These are phyloP conservation scores for Iguana delicatissima DNA, from an alignment of 2,797 vertebrate species.

Conservation along the genomic window DNA sequence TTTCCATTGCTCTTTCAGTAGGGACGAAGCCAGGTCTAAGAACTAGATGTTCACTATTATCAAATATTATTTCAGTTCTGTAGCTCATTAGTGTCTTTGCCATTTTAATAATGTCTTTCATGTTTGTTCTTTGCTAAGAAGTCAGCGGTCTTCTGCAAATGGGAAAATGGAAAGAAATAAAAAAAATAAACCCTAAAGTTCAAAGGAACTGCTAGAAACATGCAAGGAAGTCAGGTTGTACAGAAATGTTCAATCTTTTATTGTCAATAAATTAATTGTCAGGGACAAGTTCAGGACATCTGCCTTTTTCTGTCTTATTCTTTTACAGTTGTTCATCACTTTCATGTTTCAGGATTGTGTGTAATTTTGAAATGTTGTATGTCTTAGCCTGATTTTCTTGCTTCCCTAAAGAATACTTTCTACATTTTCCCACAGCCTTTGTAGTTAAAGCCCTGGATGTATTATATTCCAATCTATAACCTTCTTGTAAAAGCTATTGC, in stretches of 20 bases:
- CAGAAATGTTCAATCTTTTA: background rate
- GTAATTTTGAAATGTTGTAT: background rate
- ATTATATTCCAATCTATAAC: background rate
- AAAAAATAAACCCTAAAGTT: background rate
- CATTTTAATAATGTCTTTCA: constrained; percentile 25
- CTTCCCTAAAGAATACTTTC: background rate
- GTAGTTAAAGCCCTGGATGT: background rate
- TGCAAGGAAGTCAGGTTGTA: background rate
- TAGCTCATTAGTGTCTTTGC: constrained; percentile 10
- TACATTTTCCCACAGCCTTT: background rate
- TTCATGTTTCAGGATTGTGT: background rate
- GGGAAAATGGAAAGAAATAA: background rate
- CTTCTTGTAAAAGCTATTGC: background rate
- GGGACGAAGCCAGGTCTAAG: background rate
- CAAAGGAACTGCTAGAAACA: background rate
- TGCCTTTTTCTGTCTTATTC: background rate
- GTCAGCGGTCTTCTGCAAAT: background rate
- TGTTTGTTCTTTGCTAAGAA: constrained; percentile 1
- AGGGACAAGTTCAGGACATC: background rate
- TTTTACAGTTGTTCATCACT: background rate
- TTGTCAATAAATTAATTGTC: background rate
- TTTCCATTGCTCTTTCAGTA: background rate
- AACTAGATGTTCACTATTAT: constrained; percentile 4
- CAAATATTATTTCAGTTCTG: constrained; percentile 2
- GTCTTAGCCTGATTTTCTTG: background rate